A percentile compares a stretch with the other conserved stretches of the same genome.
Evolutionary conservation across 2,888 invertebrate genomes (phyloP).

Genomic region (Temnothorax rugatulus): DNA sequence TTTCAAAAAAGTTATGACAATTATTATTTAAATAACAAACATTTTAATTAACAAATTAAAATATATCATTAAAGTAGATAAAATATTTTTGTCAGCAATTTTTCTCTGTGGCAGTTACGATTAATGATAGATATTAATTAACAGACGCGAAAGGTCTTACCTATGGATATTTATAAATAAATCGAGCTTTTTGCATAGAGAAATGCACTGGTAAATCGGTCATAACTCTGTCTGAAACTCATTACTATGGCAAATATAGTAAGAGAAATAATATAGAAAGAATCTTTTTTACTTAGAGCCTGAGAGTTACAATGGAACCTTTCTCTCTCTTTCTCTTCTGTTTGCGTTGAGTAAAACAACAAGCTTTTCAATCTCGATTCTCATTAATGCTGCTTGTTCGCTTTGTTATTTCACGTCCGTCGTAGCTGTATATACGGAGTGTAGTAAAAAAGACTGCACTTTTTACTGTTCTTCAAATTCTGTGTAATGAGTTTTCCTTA

Average conservation of each 20-base stretch:
- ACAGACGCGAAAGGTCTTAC: background rate
- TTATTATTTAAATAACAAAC: background rate
- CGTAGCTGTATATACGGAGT: background rate
- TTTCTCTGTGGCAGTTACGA: background rate
- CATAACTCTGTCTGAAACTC: background rate
- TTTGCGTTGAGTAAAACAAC: constrained; percentile 16
- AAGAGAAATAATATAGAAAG: constrained; percentile 7
- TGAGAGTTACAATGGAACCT: background rate
- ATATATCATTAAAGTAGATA: background rate
- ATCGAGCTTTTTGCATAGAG: background rate
- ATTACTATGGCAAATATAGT: background rate
- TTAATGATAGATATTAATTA: background rate
- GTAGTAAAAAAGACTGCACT: background rate
- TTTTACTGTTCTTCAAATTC: background rate
- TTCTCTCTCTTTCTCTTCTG: background rate
- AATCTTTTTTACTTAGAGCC: background rate
- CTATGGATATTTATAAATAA: background rate
- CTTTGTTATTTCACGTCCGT: constrained; percentile 18
- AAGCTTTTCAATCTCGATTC: constrained; percentile 41
- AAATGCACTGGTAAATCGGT: background rate
- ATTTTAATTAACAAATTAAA: background rate
- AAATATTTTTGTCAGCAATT: background rate
- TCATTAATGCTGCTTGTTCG: constrained; percentile 17
- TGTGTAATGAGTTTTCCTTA: background rate
- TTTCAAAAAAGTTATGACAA: background rate